Base-by-base conservation (phyloP, 2,113 vertebrate genomes). In the Dryoscopus gambensis region DNA sequence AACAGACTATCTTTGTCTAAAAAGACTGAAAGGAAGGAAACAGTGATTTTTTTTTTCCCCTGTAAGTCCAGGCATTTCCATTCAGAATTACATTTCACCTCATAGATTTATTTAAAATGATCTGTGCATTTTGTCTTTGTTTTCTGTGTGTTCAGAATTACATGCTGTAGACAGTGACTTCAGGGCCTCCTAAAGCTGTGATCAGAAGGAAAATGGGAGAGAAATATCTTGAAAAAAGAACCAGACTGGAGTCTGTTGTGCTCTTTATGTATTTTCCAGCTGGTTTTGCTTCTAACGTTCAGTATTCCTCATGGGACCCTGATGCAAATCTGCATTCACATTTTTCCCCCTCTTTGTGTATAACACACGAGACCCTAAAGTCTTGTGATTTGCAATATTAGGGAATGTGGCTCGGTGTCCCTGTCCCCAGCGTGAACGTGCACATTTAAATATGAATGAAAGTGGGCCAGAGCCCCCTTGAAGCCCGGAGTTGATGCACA, bases 361-460 rank as follows among this genome's bases (percentile, higher is more conserved):
- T 57, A 68, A 77, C 42, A 55, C 71, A 70, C 44, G 28, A 56
- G 75, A 78, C 50, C 67, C 52, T 60, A 5, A 94, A 92, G 70
- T 57, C 65, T 56, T 50, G 46, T 57, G 73, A 82, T 94, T 96
- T 90, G 90, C 90, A 89, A 2, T 89, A 87, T 84, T 89, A 71
- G 89, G 81, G 96, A 92, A 47, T 37, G 56, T 63, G 87, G 31
- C 70, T 91, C 4, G 0, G 55, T 95, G 59, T 94, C 80, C 70
- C 75, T 7, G 19, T 93, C 79, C 71, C 77, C 74, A 62, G 56
- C 56, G 87, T 64, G 84, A 95, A 78, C 33, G 6, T 47, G 40
- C 22, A 68, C 75, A 95, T 97, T 96, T 96, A 84, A 93, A 94
- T 94, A 93, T 91, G 93, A 95, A 93, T 91, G 60, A 81, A 93